Percentiles rank a stretch among this genome's conserved stretches.
Evolutionary conservation across 2,888 invertebrate genomes (phyloP).

Genomic region (Drosophila seclusa): DNA sequence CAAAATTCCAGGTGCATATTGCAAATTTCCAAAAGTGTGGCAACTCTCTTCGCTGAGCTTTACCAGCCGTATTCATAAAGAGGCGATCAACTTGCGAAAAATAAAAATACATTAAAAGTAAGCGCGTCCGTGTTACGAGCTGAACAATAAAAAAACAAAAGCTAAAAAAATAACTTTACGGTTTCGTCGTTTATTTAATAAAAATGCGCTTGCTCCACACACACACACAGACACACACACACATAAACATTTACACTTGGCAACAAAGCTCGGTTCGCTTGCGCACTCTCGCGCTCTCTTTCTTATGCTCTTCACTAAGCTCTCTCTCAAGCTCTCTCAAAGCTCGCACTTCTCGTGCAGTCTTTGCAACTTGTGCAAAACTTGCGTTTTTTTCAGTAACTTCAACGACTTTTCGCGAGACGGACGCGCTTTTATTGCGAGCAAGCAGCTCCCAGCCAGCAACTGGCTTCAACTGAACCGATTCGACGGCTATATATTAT

Average conservation of each 20-base stretch:
- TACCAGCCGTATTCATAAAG: constrained; percentile 27
- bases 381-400: constrained; percentile 74
- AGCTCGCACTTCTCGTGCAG: constrained; percentile 46
- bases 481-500: constrained; percentile 65
- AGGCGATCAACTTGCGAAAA: constrained; percentile 58
- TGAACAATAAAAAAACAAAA: constrained; percentile 34
- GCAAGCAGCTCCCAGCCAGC: constrained; percentile 51
- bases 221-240: constrained; percentile 31
- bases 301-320: not conserved
- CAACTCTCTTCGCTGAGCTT: constrained; percentile 43
- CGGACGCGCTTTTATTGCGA: constrained; percentile 70
- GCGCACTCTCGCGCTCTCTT: constrained; percentile 13
- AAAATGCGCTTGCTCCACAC: constrained; percentile 66
- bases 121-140: constrained; percentile 52
- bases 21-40: constrained; percentile 37
- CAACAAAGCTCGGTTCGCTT: constrained; percentile 59
- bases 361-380: constrained; percentile 39
- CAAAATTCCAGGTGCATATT: not conserved
- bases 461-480: constrained; percentile 61
- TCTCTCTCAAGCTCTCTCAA: constrained; percentile 30
- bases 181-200: constrained; percentile 69
- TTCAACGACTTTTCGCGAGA: constrained; percentile 81
- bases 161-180: constrained; percentile 51
- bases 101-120: constrained; percentile 42
- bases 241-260: constrained; percentile 47